phyloP scores from a whole-genome alignment of 1,140 invertebrate genomes.

The Drosophila chauvacae region DNA sequence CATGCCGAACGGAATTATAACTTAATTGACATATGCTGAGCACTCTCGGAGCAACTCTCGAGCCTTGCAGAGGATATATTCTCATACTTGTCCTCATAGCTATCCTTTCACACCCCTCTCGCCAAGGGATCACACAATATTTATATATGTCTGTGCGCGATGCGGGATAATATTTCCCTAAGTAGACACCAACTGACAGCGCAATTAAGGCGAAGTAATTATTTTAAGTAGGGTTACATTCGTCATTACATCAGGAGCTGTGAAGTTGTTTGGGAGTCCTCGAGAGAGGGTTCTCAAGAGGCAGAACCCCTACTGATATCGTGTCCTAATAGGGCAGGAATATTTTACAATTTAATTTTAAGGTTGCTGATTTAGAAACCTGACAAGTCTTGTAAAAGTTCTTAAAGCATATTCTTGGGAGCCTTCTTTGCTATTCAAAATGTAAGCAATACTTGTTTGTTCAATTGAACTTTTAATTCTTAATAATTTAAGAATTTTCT shows the following conservation, averaged over 20 bases:
- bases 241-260: conserved; percentile 54
- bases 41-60: conserved; percentile 34
- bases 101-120: conserved; percentile 43
- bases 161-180: conserved; percentile 80
- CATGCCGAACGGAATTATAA: conserved; percentile 78
- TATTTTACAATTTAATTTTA: conserved; percentile 2
- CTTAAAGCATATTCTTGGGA: neutral
- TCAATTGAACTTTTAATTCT: too few relatives aligned
- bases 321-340: neutral
- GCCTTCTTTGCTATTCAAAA: too few relatives aligned
- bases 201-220: conserved; percentile 81
- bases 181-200: conserved; percentile 81
- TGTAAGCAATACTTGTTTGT: too few relatives aligned
- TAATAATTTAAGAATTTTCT: neutral
- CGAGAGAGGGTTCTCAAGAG: conserved; percentile 41
- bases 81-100: neutral
- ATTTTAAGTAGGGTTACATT: conserved; percentile 83
- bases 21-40: conserved; percentile 79
- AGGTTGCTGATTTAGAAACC: neutral
- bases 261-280: conserved; percentile 14
- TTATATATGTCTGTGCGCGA: conserved; percentile 50
- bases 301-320: conserved; percentile 27
- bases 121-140: conserved; percentile 34
- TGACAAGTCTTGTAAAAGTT: neutral
- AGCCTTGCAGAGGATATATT: conserved; percentile 10